These are phyloP conservation scores for Caretta caretta DNA, from an alignment of 2,113 vertebrate genomes.

Conservation along the genomic window DNA sequence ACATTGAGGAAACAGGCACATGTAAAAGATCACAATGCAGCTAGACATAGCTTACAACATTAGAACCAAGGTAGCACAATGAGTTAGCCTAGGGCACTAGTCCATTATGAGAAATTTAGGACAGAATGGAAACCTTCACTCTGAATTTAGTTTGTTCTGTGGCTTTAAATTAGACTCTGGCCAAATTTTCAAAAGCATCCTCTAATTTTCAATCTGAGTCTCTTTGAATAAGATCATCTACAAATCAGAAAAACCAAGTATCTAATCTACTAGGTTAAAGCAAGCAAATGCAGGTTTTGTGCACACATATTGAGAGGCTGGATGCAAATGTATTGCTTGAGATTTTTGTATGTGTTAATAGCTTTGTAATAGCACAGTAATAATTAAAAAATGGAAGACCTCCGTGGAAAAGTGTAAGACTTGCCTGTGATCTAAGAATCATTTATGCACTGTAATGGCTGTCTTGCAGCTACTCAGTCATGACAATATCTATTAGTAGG, in stretches of 20 bases:
- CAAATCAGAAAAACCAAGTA: neutral
- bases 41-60: neutral
- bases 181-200: neutral
- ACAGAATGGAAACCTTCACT: neutral
- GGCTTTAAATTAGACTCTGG: neutral
- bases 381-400: neutral
- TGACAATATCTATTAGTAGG: neutral
- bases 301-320: neutral
- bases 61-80: rapidly evolving
- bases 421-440: neutral
- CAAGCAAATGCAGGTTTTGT: neutral
- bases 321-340: neutral
- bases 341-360: neutral
- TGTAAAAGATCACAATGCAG: neutral
- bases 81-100: neutral
- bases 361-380: neutral
- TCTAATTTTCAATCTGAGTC: neutral
- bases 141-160: neutral
- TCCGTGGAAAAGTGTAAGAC: neutral
- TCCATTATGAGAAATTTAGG: neutral
- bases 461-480: neutral
- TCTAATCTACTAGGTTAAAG: neutral
- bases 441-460: neutral
- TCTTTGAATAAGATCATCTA: neutral
- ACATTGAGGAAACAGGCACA: neutral